phyloP scores from a whole-genome alignment of 2,113 vertebrate species.

The Silurus asotus region DNA sequence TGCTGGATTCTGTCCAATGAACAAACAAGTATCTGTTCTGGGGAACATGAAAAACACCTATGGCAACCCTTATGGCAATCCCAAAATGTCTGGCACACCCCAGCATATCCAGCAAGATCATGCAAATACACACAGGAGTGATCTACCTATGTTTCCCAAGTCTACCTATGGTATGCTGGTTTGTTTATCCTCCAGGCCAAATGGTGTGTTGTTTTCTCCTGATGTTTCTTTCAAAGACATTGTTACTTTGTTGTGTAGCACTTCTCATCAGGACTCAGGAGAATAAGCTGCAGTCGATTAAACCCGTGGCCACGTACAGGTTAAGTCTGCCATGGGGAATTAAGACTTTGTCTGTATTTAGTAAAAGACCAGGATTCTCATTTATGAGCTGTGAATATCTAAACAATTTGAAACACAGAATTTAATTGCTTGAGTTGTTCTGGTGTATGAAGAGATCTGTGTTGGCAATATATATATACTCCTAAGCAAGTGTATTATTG shows the following conservation, averaged over 20 bases:
- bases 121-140: slow-evolving; percentile 5
- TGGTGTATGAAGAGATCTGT: too few relatives aligned
- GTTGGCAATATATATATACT: neutral
- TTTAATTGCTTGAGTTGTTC: neutral
- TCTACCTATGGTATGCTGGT: neutral
- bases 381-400: neutral
- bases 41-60: slow-evolving; percentile 3
- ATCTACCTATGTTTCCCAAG: neutral
- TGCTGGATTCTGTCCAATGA: neutral
- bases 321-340: neutral
- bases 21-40: neutral
- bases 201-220: slow-evolving; percentile 3
- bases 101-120: neutral
- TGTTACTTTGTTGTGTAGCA: neutral
- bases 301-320: neutral
- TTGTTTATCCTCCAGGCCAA: slow-evolving; percentile 38
- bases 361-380: neutral
- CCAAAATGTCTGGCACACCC: too few relatives aligned
- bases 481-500: too few relatives aligned
- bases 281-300: neutral
- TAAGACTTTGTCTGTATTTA: neutral
- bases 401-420: neutral
- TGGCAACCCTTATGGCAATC: slow-evolving; percentile 2
- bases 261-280: neutral
- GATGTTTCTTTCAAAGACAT: neutral